These are phyloP conservation scores for Troglohyphantes excavatus DNA, from an alignment of 2,888 invertebrate genomes.

Conservation along the genomic window DNA sequence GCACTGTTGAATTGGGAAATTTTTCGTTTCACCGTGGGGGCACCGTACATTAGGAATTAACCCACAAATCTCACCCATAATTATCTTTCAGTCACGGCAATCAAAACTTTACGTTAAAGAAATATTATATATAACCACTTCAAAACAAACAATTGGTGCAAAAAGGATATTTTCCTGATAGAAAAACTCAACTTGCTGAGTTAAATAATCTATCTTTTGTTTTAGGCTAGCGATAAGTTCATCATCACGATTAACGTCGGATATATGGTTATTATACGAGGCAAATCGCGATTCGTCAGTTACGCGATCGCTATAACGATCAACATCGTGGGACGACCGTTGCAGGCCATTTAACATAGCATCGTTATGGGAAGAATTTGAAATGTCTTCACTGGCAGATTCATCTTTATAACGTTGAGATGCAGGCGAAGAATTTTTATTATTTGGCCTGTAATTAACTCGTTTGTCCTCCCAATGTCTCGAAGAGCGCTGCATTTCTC, in stretches of 20 bases:
- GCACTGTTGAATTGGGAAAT: too few species aligned
- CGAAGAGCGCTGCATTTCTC: neutral
- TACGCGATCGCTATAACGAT: neutral
- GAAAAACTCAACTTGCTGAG: slow-evolving; percentile 23
- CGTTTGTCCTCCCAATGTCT: neutral
- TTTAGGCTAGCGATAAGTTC: slow-evolving; percentile 16
- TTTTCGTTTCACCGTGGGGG: too few species aligned
- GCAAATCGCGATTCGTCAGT: neutral
- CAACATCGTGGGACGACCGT: neutral
- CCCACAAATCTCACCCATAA: too few species aligned
- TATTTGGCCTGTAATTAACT: neutral
- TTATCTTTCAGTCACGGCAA: too few species aligned
- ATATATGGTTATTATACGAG: neutral
- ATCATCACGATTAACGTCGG: neutral
- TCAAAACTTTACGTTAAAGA: too few species aligned
- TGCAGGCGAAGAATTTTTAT: neutral
- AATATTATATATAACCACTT: neutral
- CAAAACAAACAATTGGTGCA: neutral
- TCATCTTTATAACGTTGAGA: neutral
- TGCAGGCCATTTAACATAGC: neutral
- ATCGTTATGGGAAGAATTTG: neutral
- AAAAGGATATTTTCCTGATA: slow-evolving; percentile 69
- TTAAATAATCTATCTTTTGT: slow-evolving; percentile 27
- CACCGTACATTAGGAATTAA: too few species aligned
- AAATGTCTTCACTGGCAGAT: neutral